phyloP scores from a whole-genome alignment of 2,888 invertebrate genomes.

The Eristalis pertinax region DNA sequence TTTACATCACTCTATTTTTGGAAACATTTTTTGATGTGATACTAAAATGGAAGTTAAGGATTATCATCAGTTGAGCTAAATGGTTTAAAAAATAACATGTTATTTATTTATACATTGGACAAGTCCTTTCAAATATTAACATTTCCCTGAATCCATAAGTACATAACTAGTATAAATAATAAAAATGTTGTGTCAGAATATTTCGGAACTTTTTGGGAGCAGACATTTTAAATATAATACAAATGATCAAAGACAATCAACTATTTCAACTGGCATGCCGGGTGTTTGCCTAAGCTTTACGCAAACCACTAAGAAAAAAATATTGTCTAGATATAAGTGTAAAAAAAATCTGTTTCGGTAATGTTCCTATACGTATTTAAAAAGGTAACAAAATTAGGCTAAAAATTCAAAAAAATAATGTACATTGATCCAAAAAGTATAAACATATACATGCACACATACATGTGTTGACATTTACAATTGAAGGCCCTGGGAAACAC shows the following conservation, averaged over 20 bases:
- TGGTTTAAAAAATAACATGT: not conserved
- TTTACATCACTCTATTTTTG: conserved; percentile 26
- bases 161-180: conserved; percentile 25
- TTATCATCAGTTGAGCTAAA: conserved; percentile 6
- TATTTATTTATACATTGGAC: not conserved
- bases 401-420: conserved; percentile 62
- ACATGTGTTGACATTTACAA: conserved; percentile 35
- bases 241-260: conserved; percentile 43
- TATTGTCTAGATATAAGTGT: conserved; percentile 79
- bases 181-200: conserved; percentile 29
- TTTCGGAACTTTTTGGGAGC: conserved; percentile 60
- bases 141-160: conserved; percentile 25
- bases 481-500: conserved; percentile 49
- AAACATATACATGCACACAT: not conserved
- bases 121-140: conserved; percentile 15
- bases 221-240: conserved; percentile 33
- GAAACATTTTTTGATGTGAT: conserved; percentile 22
- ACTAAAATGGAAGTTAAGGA: conserved; percentile 17
- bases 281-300: conserved; percentile 44
- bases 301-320: conserved; percentile 65
- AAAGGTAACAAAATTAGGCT: conserved; percentile 73
- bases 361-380: conserved; percentile 80
- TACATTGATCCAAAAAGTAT: conserved; percentile 44
- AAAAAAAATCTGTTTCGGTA: conserved; percentile 80
- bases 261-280: conserved; percentile 48